Evolutionary conservation across 53 echinoderm and acorn worm species (phyloP), one percentile per base, ranked within the genome.

Genomic region (Hippasteria phrygiana): DNA sequence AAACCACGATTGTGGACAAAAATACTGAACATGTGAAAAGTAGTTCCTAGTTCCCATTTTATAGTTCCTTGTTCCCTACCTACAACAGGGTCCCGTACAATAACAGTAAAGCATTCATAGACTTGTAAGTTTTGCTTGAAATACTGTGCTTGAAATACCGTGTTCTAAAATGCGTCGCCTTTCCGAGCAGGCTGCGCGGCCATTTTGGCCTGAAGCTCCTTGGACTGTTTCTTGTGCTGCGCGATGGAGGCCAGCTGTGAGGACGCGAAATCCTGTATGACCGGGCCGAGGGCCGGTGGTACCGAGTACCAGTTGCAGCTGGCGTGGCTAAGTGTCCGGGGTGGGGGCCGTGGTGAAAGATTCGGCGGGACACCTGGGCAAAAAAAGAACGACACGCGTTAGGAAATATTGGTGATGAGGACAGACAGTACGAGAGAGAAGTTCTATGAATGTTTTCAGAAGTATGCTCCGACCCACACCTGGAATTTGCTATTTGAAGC

Each of bases 211-310:
- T 28, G 56, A 13, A 34, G 45, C 73, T 69, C 90, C 43, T 64
- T 87, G 47, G 83, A 78, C 62, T 95, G 96, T 48, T 93, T 91
- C 72, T 91, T 91, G 50, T 88, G 88, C 33, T 87, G 91, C 7
- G 96, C 96, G 50, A 96, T 93, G 73, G 96, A 93, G 31, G 96
- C 96, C 54, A 93, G 77, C 64, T 96, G 96, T 37, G 73, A 83
- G 37, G 93, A 90, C 76, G 93, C 89, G 88, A 96, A 96, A 73
- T 96, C 96, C 65, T 96, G 92, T 64, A 93, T 75, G 39, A 96
- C 92, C 28, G 96, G 96, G 22, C 92, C 88, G 18, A 96, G 88
- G 22, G 96, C 96, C 8, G 93, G 89, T 9, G 96, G 96, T 37
- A 96, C 96, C 1, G 96, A 96, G 88, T 96, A 96, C 90, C 90